These are phyloP conservation scores for Promerops cafer DNA, from an alignment of 2,113 vertebrate species.

Conservation along the genomic window DNA sequence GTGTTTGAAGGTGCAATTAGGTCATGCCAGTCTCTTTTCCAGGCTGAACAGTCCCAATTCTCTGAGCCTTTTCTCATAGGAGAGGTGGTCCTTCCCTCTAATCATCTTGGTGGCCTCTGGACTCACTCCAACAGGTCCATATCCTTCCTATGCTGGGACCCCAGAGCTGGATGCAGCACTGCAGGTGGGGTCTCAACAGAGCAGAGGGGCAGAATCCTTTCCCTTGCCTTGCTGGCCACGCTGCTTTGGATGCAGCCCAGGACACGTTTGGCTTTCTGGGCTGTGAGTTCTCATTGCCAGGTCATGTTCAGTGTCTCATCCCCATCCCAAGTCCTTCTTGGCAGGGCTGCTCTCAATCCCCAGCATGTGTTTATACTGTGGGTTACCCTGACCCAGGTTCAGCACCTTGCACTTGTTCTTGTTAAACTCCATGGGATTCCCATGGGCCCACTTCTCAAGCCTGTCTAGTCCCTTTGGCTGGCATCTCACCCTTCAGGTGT, in stretches of 20 bases:
- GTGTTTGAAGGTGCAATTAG: rapidly evolving
- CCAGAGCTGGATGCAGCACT: not conserved
- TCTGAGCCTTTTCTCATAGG: not conserved
- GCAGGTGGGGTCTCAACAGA: not conserved
- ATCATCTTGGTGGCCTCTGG: not conserved
- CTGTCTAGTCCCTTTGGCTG: not conserved
- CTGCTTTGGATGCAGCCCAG: not conserved
- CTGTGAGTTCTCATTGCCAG: rapidly evolving
- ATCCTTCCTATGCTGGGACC: too few relatives aligned
- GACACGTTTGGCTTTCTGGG: rapidly evolving
- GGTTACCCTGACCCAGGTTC: too few relatives aligned
- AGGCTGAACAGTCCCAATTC: not conserved
- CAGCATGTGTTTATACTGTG: not conserved
- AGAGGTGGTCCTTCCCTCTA: not conserved
- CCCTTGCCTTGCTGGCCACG: rapidly evolving
- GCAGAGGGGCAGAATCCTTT: not conserved
- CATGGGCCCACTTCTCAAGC: not conserved
- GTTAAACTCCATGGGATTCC: not conserved
- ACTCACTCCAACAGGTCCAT: not conserved
- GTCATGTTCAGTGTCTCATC: not conserved
- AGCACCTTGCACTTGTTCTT: not conserved
- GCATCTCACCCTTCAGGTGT: not conserved
- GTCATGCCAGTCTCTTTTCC: not conserved
- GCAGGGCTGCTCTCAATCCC: not conserved
- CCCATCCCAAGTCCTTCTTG: not conserved